phyloP scores from a whole-genome alignment of 2,888 invertebrate genomes.

The Mythimna lalbum region DNA sequence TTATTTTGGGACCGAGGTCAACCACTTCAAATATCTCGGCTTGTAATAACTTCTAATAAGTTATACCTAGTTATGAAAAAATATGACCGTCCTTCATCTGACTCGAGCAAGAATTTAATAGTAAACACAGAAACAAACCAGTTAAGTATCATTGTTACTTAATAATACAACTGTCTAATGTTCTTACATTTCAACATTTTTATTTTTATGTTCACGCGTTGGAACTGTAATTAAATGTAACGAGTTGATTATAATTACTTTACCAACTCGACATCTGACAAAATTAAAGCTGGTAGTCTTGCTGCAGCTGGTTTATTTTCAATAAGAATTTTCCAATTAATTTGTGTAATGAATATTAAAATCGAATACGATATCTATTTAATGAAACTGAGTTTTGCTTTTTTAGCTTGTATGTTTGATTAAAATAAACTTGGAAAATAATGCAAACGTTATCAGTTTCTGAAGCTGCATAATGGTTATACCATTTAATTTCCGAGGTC shows the following conservation, averaged over 20 bases:
- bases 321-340: not conserved
- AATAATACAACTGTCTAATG: constrained; percentile 22
- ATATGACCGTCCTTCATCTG: constrained; percentile 31
- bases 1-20: constrained; percentile 42
- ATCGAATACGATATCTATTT: not conserved
- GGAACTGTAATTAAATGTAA: constrained; percentile 46
- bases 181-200: constrained; percentile 34
- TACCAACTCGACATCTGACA: constrained; percentile 44
- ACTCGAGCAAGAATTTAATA: constrained; percentile 25
- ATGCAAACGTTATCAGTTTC: constrained; percentile 28
- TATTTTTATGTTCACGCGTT: constrained; percentile 27
- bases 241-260: constrained; percentile 61
- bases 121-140: constrained; percentile 6
- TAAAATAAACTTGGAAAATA: constrained; percentile 14
- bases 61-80: constrained; percentile 31
- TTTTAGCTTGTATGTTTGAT: not conserved
- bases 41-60: constrained; percentile 42
- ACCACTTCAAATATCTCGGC: constrained; percentile 26
- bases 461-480: constrained; percentile 42
- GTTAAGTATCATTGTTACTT: constrained; percentile 30
- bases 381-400: not conserved
- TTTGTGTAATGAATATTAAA: not conserved
- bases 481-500: constrained; percentile 50
- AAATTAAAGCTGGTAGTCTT: constrained; percentile 22
- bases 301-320: constrained; percentile 9